Evolutionary conservation across 2,113 vertebrate genomes (phyloP), one percentile per base, ranked within the genome.

Genomic region (Oophaga pumilio): DNA sequence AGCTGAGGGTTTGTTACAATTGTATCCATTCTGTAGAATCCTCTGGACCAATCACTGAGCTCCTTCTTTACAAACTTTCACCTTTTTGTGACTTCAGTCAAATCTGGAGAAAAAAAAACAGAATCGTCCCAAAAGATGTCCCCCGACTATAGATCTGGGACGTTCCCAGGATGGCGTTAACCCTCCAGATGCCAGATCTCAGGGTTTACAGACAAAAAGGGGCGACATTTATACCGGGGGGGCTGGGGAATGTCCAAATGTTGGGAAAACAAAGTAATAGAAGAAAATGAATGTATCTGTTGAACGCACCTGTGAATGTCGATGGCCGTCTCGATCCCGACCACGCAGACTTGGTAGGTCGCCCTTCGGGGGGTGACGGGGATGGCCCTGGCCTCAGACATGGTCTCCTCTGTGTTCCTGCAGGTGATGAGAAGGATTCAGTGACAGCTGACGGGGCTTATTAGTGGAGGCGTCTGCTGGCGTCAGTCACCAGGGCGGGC

Each of bases 301-400:
- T 20, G 22, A 22, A 12, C 22, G 91, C 84, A 93, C 93, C 91
- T 22, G 33, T 17, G 83, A 66, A 93, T 56, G 1, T 93, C 91
- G 0, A 93, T 85, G 74, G 79, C 74, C 0, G 73, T 66, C 2
- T 66, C n/a, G 0, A 88, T 89, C 57, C 90, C 93, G 81, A 93
- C 89, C 89, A 92, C 91, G 13, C 91, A 93, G 20, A 93, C 88
- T 0, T 89, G 90, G 0, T 80, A 84, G n/a, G 91, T 90, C 57
- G 91, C 74, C 60, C 60, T 71, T 66, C 86, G 73, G 0, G 68
- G 83, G 60, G 66, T 56, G 87, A 92, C 85, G 0, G 60, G 88
- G 68, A 93, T 83, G 52, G 88, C 59, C 77, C 87, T 90, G 28
- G 57, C 20, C 28, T 22, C 28, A 64, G 57, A 22, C 79, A 82